Base-by-base conservation (phyloP, 2,888 invertebrate species). In the Oxystoma pomonae region DNA sequence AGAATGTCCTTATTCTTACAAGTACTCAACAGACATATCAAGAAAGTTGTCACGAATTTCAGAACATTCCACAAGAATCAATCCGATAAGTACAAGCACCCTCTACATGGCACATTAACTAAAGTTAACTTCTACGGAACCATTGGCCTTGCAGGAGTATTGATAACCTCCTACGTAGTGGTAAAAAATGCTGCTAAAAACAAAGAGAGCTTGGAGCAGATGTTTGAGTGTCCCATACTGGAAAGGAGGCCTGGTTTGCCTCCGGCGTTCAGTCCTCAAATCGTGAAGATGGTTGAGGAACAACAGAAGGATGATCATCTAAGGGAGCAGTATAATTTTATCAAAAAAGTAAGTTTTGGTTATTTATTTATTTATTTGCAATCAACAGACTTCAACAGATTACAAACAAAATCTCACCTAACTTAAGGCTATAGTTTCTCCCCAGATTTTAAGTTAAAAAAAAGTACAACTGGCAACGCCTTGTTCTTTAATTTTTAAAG, bases 331-430 rank as follows among this genome's bases (percentile, higher is more conserved):
- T 74, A 71, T 61, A 76, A 75, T 61, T 76, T 76, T 64, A 74
- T 76, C 51, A 73, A 75, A 59, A 72, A 73, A 67, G 93, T 53
- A 53, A 35, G 35, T 35, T 35, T 12, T 35, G n/a, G n/a, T n/a
- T n/a, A n/a, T n/a, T n/a, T n/a, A n/a, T n/a, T n/a, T n/a, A n/a
- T n/a, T n/a, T n/a, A n/a, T n/a, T n/a, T n/a, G n/a, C n/a, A n/a
- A n/a, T n/a, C n/a, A n/a, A n/a, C n/a, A n/a, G n/a, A n/a, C n/a
- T n/a, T n/a, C n/a, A n/a, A n/a, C n/a, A n/a, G n/a, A n/a, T n/a
- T n/a, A n/a, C n/a, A n/a, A n/a, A n/a, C n/a, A n/a, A n/a, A n/a
- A n/a, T n/a, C n/a, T n/a, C n/a, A n/a, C n/a, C n/a, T n/a, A n/a
- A n/a, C n/a, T n/a, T n/a, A n/a, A n/a, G n/a, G n/a, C n/a, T n/a